phyloP scores from a whole-genome alignment of 1,140 invertebrate genomes.

The Zaprionus inermis region DNA sequence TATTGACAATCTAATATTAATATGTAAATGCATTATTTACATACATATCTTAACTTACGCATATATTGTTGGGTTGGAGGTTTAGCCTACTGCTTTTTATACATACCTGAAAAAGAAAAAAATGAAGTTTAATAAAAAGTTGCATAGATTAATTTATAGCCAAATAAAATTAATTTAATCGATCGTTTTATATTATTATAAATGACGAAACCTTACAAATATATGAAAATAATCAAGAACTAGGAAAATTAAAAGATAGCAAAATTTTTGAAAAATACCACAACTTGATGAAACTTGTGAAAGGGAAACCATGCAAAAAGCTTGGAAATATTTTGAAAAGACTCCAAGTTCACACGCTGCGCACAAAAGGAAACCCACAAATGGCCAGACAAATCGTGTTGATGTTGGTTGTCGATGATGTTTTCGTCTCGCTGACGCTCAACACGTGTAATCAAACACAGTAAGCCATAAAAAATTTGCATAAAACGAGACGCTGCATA shows the following conservation, averaged over 20 bases:
- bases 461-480: slow-evolving; percentile 78
- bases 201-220: not conserved
- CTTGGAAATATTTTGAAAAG: slow-evolving; percentile 13
- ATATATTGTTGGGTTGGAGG: not conserved
- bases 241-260: not conserved
- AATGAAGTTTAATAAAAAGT: too few relatives aligned
- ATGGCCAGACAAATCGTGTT: slow-evolving; percentile 49
- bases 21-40: not conserved
- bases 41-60: not conserved
- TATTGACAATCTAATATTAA: not conserved
- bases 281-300: slow-evolving; percentile 10
- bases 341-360: not conserved
- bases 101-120: slow-evolving; percentile 63
- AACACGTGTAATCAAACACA: slow-evolving; percentile 80
- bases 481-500: slow-evolving; percentile 51
- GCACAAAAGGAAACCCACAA: slow-evolving; percentile 55
- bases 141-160: not conserved
- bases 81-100: not conserved
- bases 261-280: not conserved
- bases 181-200: not conserved
- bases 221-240: too few relatives aligned
- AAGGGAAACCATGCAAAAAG: slow-evolving; percentile 42
- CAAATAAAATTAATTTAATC: not conserved
- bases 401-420: slow-evolving; percentile 47
- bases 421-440: slow-evolving; percentile 37